Evolutionary conservation across 1,140 invertebrate species (phyloP), one percentile per base, ranked within the genome.

Genomic region (Palaemon carinicauda): DNA sequence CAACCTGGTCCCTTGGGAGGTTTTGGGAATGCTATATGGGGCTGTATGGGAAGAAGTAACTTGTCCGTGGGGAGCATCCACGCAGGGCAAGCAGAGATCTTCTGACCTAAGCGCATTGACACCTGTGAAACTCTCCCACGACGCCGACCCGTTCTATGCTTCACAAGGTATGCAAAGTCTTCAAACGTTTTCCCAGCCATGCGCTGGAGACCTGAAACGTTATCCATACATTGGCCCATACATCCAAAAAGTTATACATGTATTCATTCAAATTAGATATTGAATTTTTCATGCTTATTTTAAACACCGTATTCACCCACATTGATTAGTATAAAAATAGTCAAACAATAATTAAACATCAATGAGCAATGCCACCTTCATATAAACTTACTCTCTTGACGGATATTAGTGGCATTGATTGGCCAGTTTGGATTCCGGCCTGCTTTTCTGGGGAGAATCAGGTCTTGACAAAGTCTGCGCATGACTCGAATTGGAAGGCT

Each of bases 341-440:
- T 41, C 41, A 41, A 41, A 41, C 41, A 3, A 41, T 41, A 41
- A 41, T 41, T 41, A 41, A 41, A 80, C 78, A 56, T 69, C 12
- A 56, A 56, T 33, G 73, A 50, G 51, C 33, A 75, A 54, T 53
- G 78, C 78, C 56, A 33, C 33, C 65, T 73, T 56, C 33, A 24
- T 24, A 21, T 50, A 56, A 87, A 93, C 94, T 94, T 92, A 95
- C 96, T 96, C 93, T 96, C 96, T 91, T 95, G 95, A 91, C 97
- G 97, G 90, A 97, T 95, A 84, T 95, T 93, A 89, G 95, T 93
- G 87, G 96, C 94, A 92, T 97, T 97, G 90, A 97, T 95, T 56
- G 96, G 94, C 91, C 94, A 95, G 91, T 96, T 97, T 41, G 97
- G 97, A 88, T 96, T 95, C 88, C 97, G 93, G 60, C 97, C 96